phyloP scores from a whole-genome alignment of 2,113 vertebrate genomes.

The Pygoscelis antarcticus region DNA sequence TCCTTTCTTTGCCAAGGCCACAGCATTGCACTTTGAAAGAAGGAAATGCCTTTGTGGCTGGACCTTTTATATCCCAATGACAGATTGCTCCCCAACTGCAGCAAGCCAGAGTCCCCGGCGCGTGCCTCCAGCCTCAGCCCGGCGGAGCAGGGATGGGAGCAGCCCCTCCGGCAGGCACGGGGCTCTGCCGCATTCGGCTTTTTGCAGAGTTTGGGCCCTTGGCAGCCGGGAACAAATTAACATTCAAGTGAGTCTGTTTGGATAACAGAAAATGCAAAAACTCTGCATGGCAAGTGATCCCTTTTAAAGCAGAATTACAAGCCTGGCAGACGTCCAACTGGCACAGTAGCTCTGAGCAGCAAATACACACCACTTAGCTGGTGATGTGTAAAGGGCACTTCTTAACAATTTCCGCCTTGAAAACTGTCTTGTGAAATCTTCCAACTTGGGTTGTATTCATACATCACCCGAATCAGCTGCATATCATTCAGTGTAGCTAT shows the following conservation, averaged over 20 bases:
- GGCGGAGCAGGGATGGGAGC: neutral
- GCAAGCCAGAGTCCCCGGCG: fast-evolving
- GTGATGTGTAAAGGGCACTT: conserved; percentile 34
- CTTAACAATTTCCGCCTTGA: conserved; percentile 2
- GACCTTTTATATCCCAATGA: neutral
- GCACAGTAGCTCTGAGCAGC: conserved; percentile 13
- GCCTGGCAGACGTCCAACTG: conserved; percentile 28
- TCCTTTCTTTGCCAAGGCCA: neutral
- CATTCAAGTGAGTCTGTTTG: conserved; percentile 24
- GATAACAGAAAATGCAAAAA: conserved; percentile 28
- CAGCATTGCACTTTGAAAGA: neutral
- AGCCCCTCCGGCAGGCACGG: fast-evolving
- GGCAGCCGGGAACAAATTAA: neutral
- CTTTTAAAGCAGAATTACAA: neutral
- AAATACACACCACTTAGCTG: conserved; percentile 29
- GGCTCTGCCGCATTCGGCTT: fast-evolving
- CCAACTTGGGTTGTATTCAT: neutral
- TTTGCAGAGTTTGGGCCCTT: neutral
- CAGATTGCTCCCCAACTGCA: neutral
- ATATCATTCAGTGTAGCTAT: neutral
- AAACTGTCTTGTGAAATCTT: neutral
- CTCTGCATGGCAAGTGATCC: neutral
- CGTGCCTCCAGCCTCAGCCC: neutral
- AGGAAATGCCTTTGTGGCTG: neutral
- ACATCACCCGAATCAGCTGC: neutral